A percentile compares a stretch with the other conserved stretches of the same genome.
Evolutionary conservation across 2,113 vertebrate species (phyloP).

Genomic region (Pachycephala philippinensis): DNA sequence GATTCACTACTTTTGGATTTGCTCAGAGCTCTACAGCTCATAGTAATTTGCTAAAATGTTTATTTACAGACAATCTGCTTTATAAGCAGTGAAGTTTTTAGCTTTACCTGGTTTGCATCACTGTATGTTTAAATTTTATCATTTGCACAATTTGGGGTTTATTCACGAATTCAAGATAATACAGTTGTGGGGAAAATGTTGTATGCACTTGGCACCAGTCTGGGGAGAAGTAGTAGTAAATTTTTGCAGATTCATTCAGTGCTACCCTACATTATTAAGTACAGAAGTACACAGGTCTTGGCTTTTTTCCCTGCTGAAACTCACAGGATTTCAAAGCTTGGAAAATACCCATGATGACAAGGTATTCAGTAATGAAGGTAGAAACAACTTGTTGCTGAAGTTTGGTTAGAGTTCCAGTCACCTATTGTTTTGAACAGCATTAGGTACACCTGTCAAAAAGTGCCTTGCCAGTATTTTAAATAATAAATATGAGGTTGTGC

Average conservation of each 20-base stretch:
- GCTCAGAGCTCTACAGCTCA: background rate
- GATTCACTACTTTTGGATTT: background rate
- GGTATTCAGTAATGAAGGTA: background rate
- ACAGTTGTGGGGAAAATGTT: background rate
- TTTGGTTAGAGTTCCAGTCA: background rate
- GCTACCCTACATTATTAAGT: no score
- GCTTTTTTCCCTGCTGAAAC: background rate
- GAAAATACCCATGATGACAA: background rate
- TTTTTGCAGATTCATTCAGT: background rate
- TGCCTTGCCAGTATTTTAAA: background rate
- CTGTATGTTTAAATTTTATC: background rate
- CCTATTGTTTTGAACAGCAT: background rate
- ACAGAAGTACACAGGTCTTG: background rate
- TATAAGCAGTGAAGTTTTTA: background rate
- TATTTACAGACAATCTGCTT: background rate
- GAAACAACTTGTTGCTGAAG: background rate
- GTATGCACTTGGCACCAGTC: background rate
- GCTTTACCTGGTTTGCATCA: background rate
- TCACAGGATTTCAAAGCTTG: background rate
- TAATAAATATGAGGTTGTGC: background rate
- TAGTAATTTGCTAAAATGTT: background rate
- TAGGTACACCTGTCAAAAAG: background rate
- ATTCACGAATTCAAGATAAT: background rate
- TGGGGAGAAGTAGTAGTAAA: background rate
- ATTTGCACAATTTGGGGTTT: background rate